Evolutionary conservation across 2,888 invertebrate species (phyloP), one percentile per base, ranked within the genome.

Genomic region (Carabus problematicus): DNA sequence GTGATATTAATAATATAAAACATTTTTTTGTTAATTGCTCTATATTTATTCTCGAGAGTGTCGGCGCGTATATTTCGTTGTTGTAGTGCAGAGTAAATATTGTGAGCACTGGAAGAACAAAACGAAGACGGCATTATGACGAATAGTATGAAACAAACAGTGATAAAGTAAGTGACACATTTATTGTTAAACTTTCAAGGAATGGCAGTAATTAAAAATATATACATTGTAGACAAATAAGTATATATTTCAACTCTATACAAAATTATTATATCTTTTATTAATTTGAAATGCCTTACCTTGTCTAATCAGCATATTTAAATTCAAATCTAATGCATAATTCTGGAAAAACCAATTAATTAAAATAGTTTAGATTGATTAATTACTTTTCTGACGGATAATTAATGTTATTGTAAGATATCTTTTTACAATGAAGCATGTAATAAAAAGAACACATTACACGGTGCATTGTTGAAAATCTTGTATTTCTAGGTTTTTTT

Each of bases 131-230:
- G 61, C 66, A 73, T 71, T 70, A 85, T 84, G 85, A 85, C 84
- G 68, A 84, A 83, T 75, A 82, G 83, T 72, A 84, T 85, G 78
- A 84, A 85, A 76, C 85, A 85, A 73, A 85, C 85, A 16, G 84
- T 85, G 70, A 85, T 85, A 75, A 84, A 84, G 85, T 84, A 81
- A 84, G 85, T 82, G 12, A 56, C 29, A 29, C n/a, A 12, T 45
- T 14, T 6, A 45, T 14, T 12, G 14, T 45, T 45, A 45, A 12
- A 45, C 14, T 1, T 1, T 45, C 14, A 14, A 45, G n/a, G 3
- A 45, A 45, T 45, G 7, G 7, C 11, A 45, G n/a, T 12, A 45
- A 1, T 6, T 45, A 12, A 3, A 3, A 14, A 45, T 45, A 45
- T 45, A 12, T 3, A 45, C 11, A 9, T 55, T 55, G 7, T 56